A percentile compares a stretch with the other conserved stretches of the same genome.
These are phyloP conservation scores for Pica pica DNA, from an alignment of 2,113 vertebrate genomes.

Conservation along the genomic window DNA sequence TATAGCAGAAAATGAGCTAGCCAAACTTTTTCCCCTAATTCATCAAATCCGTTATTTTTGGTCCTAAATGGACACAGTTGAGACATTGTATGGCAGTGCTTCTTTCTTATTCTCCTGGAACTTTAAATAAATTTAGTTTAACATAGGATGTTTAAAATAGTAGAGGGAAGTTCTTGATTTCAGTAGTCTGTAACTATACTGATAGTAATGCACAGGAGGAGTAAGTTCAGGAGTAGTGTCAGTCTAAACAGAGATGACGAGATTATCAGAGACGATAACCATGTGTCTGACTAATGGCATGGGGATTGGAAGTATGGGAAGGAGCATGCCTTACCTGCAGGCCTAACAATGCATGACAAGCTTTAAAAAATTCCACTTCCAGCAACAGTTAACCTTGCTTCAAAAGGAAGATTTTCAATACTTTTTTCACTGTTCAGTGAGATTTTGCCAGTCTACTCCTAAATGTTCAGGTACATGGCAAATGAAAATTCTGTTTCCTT, in stretches of 20 bases:
- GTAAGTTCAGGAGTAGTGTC: not conserved
- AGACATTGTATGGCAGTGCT: not conserved
- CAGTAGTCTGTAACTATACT: not conserved
- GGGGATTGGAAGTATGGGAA: not conserved
- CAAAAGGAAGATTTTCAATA: not conserved
- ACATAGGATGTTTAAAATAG: not conserved
- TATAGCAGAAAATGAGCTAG: not conserved
- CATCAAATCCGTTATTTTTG: not conserved
- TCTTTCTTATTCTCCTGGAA: not conserved
- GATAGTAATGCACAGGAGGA: not conserved
- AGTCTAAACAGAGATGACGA: slow-evolving; percentile 3
- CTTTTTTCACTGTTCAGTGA: not conserved
- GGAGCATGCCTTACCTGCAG: not conserved
- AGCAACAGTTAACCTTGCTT: not conserved
- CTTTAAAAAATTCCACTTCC: not conserved
- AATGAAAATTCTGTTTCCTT: not conserved
- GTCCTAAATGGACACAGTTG: not conserved
- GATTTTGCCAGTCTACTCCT: not conserved
- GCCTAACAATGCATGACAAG: not conserved
- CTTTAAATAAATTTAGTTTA: slow-evolving; percentile 2
- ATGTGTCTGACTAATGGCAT: not conserved
- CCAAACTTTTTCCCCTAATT: not conserved
- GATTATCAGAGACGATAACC: not conserved
- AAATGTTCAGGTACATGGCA: accelerated
- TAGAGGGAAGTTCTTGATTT: not conserved